phyloP scores from a whole-genome alignment of 2,113 vertebrate genomes.

The Poecilia latipinna region DNA sequence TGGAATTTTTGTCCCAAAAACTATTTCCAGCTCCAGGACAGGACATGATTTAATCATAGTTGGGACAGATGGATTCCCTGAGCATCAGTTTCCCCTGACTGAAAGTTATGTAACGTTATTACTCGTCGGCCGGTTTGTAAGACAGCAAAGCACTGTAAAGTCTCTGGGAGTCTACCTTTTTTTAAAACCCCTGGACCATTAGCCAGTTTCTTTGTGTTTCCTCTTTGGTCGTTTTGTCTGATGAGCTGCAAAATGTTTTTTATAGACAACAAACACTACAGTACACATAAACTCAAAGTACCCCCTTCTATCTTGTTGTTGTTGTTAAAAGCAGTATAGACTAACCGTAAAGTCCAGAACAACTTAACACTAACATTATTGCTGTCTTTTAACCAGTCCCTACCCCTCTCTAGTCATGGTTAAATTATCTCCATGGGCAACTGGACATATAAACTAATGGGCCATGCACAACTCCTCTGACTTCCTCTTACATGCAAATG shows the following conservation, averaged over 20 bases:
- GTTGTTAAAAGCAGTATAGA: conserved; percentile 15
- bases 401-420: conserved; percentile 24
- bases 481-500: conserved; percentile 17
- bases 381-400: background rate
- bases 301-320: conserved; percentile 23
- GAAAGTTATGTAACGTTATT: conserved; percentile 59
- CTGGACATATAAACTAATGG: conserved; percentile 38
- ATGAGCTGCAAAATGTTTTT: conserved; percentile 27
- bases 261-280: background rate
- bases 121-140: conserved; percentile 19
- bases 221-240: conserved; percentile 14
- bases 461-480: conserved; percentile 41
- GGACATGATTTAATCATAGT: conserved; percentile 55
- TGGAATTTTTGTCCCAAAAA: conserved; percentile 33
- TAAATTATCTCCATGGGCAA: conserved; percentile 26
- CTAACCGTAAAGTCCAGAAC: conserved; percentile 37
- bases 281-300: background rate
- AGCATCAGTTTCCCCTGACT: conserved; percentile 22
- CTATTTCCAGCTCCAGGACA: conserved; percentile 29
- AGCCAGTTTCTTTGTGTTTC: conserved; percentile 29
- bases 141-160: background rate
- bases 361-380: conserved; percentile 38
- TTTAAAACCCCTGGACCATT: background rate
- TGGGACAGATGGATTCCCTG: conserved; percentile 44
- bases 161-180: conserved; percentile 11